Evolutionary conservation across 1,140 invertebrate genomes (phyloP).

Genomic region (Whitmania pigra): DNA sequence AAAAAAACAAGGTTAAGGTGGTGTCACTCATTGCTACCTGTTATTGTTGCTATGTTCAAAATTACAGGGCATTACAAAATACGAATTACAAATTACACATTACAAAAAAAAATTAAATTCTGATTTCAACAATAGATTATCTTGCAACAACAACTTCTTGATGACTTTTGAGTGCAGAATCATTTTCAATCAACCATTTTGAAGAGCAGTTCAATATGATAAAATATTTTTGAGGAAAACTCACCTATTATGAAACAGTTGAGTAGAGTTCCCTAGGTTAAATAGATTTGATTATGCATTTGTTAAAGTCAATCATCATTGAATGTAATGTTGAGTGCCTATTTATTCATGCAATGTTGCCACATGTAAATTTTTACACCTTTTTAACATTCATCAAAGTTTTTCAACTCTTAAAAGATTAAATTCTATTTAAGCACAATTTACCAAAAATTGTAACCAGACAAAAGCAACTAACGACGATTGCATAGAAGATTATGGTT

Average conservation of each 20-base stretch:
- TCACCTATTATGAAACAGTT: conserved; percentile 20
- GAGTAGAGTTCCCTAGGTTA: conserved; percentile 12
- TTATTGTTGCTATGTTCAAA: too few species aligned
- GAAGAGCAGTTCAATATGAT: too few species aligned
- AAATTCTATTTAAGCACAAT: neutral
- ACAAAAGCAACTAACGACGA: conserved; percentile 50
- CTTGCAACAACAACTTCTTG: too few species aligned
- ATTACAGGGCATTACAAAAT: too few species aligned
- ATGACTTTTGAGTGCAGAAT: too few species aligned
- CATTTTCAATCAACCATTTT: too few species aligned
- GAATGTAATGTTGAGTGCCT: neutral
- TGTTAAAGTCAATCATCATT: neutral
- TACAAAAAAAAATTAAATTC: too few species aligned
- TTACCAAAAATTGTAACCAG: neutral
- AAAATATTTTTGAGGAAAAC: neutral
- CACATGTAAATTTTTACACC: neutral
- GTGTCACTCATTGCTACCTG: too few species aligned
- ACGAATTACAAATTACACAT: too few species aligned
- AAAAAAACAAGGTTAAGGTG: too few species aligned
- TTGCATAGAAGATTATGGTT: conserved; percentile 89
- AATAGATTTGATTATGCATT: neutral
- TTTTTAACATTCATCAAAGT: neutral
- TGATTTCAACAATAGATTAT: too few species aligned
- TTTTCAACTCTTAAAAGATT: neutral
- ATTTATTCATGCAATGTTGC: neutral